Evolutionary conservation across 2,888 invertebrate genomes (phyloP).

Genomic region (Habrosyne pyritoides): DNA sequence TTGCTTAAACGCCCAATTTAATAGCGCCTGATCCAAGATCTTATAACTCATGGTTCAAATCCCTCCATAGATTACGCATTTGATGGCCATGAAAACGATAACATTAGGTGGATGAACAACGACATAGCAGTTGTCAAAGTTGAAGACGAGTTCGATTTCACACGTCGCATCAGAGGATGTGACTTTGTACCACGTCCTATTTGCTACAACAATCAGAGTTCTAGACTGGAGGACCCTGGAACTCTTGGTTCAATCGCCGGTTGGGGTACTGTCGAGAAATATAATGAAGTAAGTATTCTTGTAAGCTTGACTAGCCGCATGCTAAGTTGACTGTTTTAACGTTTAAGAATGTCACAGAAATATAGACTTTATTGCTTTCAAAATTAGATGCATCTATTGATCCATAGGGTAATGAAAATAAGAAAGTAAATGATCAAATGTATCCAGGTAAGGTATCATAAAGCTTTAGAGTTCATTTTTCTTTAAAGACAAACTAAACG

Average conservation of each 20-base stretch:
- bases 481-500: too few species aligned
- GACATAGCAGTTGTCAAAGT: constrained; percentile 62
- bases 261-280: constrained; percentile 53
- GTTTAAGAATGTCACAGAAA: too few species aligned
- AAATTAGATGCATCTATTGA: too few species aligned
- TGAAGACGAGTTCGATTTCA: constrained; percentile 61
- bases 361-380: too few species aligned
- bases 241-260: constrained; percentile 45
- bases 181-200: constrained; percentile 53
- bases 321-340: too few species aligned
- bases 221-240: constrained; percentile 43
- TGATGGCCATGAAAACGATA: constrained; percentile 63
- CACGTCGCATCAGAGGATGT: constrained; percentile 50
- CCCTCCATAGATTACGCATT: constrained; percentile 55
- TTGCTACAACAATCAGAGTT: constrained; percentile 53
- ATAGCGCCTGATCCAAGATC: background rate
- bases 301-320: too few species aligned
- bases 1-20: background rate
- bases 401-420: too few species aligned
- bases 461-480: too few species aligned
- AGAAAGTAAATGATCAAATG: too few species aligned
- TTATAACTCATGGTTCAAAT: background rate
- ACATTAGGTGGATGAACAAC: constrained; percentile 66
- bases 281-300: constrained; percentile 46
- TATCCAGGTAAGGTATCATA: too few species aligned